Evolutionary conservation across 2,113 vertebrate genomes (phyloP).

Genomic region (Channa argus): DNA sequence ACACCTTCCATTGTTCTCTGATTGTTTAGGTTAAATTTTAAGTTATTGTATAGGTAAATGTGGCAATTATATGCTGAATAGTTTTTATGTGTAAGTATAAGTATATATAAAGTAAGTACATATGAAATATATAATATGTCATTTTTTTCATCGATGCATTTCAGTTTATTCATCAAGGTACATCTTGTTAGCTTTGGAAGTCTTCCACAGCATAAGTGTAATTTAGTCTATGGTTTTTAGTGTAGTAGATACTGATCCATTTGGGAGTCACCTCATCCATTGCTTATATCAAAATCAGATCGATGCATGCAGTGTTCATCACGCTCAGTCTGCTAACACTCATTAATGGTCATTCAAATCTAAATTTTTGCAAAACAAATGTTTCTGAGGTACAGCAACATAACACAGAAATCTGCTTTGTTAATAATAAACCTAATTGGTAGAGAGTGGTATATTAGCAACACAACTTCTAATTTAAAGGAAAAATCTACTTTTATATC

Average conservation of each 20-base stretch:
- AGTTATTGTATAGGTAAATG: background rate
- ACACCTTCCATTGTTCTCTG: no score
- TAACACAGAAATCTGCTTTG: background rate
- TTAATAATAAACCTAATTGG: background rate
- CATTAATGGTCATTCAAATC: background rate
- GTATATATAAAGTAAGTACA: no score
- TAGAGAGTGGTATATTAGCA: no score
- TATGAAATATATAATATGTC: no score
- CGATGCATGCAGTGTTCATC: slow-evolving; percentile 83
- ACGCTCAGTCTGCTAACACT: no score
- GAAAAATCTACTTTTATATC: no score
- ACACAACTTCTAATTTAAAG: no score
- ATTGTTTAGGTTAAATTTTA: no score
- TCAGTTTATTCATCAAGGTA: no score
- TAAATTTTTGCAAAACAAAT: background rate
- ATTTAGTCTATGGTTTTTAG: slow-evolving; percentile 4
- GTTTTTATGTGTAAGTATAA: no score
- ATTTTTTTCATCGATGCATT: background rate
- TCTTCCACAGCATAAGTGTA: background rate
- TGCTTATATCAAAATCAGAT: slow-evolving; percentile 84
- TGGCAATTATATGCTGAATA: background rate
- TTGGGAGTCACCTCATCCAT: slow-evolving; percentile 83
- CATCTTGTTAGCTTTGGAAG: no score
- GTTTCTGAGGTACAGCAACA: background rate
- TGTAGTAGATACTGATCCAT: slow-evolving; percentile 83